Evolutionary conservation across 2,113 vertebrate species (phyloP).

Genomic region (Chinchilla lanigera): DNA sequence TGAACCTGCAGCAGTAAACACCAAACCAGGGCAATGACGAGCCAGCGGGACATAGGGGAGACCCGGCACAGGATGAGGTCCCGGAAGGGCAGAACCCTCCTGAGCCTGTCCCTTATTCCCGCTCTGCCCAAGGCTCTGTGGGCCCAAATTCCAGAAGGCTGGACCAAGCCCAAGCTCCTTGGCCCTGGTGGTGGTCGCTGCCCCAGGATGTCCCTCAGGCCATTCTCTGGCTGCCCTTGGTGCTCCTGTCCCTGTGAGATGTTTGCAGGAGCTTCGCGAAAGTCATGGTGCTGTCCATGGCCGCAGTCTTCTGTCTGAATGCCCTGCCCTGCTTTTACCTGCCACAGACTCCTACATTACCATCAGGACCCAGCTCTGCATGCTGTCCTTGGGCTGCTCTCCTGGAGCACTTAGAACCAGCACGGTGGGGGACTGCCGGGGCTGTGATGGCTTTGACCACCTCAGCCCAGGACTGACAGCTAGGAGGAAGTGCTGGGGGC

Average conservation of each 20-base stretch:
- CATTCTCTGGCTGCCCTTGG: not conserved
- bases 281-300: not conserved
- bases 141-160: not conserved
- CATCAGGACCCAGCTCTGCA: not conserved
- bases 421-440: not conserved
- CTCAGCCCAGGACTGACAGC: not conserved
- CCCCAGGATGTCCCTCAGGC: not conserved
- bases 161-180: not conserved
- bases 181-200: accelerated
- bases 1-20: not conserved
- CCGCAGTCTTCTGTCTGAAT: not conserved
- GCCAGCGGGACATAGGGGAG: not conserved
- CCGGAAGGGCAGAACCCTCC: not conserved
- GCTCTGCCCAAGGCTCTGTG: not conserved
- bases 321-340: too few relatives aligned
- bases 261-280: not conserved
- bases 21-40: not conserved
- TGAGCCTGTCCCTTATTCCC: not conserved
- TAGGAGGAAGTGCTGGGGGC: not conserved
- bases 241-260: not conserved
- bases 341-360: not conserved
- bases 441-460: not conserved
- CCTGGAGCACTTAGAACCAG: not conserved
- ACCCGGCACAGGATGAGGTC: not conserved
- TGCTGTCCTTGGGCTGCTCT: not conserved